Evolutionary conservation across 2,888 invertebrate species (phyloP).

Genomic region (Melolontha melolontha): DNA sequence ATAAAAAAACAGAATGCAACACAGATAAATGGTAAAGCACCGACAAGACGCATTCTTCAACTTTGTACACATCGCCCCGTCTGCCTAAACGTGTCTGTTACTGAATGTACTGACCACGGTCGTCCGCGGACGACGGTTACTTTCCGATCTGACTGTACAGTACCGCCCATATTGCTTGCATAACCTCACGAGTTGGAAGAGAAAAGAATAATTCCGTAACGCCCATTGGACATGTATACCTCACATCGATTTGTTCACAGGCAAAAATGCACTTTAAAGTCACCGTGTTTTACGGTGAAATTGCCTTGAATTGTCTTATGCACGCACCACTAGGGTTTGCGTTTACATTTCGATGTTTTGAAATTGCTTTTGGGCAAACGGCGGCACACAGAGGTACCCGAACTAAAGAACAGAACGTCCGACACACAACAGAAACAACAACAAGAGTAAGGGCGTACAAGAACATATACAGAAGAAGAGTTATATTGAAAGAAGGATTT

Average conservation of each 20-base stretch:
- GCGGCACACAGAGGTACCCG: constrained; percentile 51
- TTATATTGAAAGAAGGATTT: constrained; percentile 1
- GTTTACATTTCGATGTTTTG: constrained; percentile 61
- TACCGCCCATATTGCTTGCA: constrained; percentile 67
- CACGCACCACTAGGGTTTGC: constrained; percentile 49
- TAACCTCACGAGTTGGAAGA: constrained; percentile 67
- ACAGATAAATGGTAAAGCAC: constrained; percentile 31
- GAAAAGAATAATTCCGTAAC: constrained; percentile 68
- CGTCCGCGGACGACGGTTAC: constrained; percentile 40
- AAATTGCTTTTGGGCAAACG: constrained; percentile 63
- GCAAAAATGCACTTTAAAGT: constrained; percentile 63
- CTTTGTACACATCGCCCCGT: constrained; percentile 24
- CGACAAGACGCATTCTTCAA: constrained; percentile 28
- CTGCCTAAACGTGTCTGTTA: not conserved
- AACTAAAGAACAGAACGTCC: constrained; percentile 47
- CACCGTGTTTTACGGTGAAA: constrained; percentile 53
- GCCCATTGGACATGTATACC: constrained; percentile 67
- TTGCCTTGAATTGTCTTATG: constrained; percentile 44
- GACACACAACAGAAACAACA: no score
- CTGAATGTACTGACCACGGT: constrained; percentile 22
- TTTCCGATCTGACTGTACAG: constrained; percentile 61
- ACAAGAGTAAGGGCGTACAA: not conserved
- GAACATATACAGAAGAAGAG: not conserved
- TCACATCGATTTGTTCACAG: constrained; percentile 64
- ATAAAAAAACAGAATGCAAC: constrained; percentile 3